These are phyloP conservation scores for Mesocentrotus franciscanus DNA, from an alignment of 53 echinoderm and acorn worm genomes.

Conservation along the genomic window DNA sequence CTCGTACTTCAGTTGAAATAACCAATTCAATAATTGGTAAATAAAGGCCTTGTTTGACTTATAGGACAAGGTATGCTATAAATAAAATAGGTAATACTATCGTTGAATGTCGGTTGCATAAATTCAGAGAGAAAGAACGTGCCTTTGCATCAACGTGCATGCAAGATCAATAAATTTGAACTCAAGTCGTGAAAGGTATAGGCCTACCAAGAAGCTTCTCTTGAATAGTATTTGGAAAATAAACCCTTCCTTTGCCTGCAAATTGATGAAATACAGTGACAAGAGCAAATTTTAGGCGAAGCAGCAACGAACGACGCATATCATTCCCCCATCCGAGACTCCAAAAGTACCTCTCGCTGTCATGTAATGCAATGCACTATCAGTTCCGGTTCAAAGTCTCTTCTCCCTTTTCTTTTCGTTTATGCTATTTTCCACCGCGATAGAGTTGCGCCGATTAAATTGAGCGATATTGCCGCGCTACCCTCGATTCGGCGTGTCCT, in stretches of 20 bases:
- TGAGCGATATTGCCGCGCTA: constrained; percentile 11
- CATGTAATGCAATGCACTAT: constrained; percentile 38
- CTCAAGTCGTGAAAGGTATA: neutral
- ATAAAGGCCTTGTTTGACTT: no score
- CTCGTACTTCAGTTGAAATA: no score
- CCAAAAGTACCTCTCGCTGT: neutral
- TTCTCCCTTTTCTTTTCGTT: neutral
- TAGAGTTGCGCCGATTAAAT: constrained; percentile 22
- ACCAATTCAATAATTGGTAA: no score
- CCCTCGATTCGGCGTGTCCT: neutral
- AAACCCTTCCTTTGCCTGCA: neutral
- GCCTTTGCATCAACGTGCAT: neutral
- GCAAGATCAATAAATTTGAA: neutral
- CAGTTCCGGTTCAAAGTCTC: neutral
- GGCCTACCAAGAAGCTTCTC: neutral
- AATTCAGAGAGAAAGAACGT: neutral
- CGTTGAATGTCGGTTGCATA: no score
- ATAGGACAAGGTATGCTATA: no score
- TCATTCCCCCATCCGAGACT: neutral
- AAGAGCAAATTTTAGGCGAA: neutral
- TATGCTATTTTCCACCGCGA: neutral
- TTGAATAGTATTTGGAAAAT: neutral
- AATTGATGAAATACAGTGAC: neutral
- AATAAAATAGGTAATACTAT: no score
- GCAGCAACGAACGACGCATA: neutral